Conservation (phyloP, 2,797 vertebrate genomes). For the Acestrorhynchus altus region DNA sequence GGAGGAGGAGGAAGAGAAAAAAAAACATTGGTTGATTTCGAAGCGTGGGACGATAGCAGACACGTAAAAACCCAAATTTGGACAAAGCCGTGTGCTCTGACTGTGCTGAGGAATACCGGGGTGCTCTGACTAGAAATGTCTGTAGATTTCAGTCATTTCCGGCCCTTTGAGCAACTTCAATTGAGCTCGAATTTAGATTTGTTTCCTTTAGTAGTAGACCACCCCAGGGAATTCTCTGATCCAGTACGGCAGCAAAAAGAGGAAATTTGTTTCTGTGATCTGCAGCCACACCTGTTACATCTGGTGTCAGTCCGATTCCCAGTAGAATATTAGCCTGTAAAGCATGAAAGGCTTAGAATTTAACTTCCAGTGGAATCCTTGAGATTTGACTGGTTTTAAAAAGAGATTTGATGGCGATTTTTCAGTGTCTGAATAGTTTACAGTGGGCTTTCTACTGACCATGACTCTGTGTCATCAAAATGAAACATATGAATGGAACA, state of each 20-base stretch:
- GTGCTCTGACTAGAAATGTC: not conserved
- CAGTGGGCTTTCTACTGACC: not conserved
- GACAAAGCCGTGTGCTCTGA: not conserved
- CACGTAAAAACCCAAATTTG: not conserved
- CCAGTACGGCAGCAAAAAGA: not conserved
- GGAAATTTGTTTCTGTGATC: not conserved
- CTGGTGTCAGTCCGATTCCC: not conserved
- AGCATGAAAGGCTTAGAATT: not conserved
- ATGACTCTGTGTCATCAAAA: too few relatives aligned
- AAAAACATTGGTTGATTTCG: slow-evolving; percentile 20
- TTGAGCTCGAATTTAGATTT: not conserved
- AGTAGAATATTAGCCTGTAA: not conserved
- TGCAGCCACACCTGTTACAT: not conserved
- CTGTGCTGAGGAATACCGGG: not conserved
- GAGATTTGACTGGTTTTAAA: not conserved
- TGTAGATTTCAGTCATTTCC: not conserved
- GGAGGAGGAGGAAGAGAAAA: slow-evolving; percentile 36
- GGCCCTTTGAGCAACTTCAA: not conserved
- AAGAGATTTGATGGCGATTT: not conserved
- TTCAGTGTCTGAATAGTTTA: not conserved
- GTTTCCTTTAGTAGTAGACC: not conserved
- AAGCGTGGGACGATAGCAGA: slow-evolving; percentile 20
- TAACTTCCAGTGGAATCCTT: not conserved
- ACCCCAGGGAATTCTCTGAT: not conserved
- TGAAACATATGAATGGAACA: too few relatives aligned